Evolutionary conservation across 2,797 vertebrate genomes (phyloP).

Genomic region (Holocentrus rufus): DNA sequence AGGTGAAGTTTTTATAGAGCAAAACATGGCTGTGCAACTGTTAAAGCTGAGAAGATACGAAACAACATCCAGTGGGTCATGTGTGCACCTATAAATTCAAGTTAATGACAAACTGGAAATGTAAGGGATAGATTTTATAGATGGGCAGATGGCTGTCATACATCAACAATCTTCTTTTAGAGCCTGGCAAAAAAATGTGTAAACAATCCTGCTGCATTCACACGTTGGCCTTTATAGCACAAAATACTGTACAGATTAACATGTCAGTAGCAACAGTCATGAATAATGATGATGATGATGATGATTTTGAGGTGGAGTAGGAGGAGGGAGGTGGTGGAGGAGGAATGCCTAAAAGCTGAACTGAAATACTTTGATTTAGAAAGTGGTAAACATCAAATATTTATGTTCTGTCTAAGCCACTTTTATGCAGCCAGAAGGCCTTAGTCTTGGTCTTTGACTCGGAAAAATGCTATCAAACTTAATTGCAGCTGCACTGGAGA

Average conservation of each 20-base stretch:
- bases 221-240: neutral
- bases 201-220: neutral
- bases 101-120: constrained; percentile 66
- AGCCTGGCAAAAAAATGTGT: neutral
- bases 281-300: no score
- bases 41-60: constrained; percentile 2
- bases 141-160: neutral
- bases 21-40: constrained; percentile 9
- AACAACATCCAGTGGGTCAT: constrained; percentile 21
- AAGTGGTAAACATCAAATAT: neutral
- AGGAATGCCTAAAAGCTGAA: neutral
- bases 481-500: no score
- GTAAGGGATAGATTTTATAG: constrained; percentile 31
- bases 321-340: no score
- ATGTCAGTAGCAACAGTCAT: neutral
- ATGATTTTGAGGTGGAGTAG: no score
- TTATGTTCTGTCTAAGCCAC: no score
- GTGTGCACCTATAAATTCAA: constrained; percentile 2
- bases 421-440: no score
- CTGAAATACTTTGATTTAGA: neutral
- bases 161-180: neutral
- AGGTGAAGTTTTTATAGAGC: constrained; percentile 31
- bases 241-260: neutral
- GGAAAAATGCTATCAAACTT: no score
- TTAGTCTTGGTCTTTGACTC: no score